These are phyloP conservation scores for Meteorus colon DNA, from an alignment of 2,888 invertebrate species.

Conservation along the genomic window DNA sequence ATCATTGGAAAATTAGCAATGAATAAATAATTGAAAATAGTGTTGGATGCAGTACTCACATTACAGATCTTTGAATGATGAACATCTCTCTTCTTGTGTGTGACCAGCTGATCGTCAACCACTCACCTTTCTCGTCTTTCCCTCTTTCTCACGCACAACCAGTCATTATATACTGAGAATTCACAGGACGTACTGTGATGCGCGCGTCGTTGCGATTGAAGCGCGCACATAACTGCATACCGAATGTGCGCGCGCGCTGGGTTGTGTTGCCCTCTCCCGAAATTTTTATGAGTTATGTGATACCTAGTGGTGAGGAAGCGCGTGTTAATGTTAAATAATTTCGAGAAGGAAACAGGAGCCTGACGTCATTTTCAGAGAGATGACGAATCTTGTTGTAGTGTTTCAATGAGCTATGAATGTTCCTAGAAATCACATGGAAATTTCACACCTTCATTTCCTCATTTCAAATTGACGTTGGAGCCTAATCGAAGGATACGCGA, in stretches of 20 bases:
- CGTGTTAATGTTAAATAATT: too few species aligned
- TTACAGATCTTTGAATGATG: constrained; percentile 65
- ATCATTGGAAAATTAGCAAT: background rate
- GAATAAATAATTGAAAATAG: constrained; percentile 6
- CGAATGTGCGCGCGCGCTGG: constrained; percentile 32
- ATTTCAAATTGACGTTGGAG: too few species aligned
- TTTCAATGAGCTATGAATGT: too few species aligned
- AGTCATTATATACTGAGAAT: constrained; percentile 39
- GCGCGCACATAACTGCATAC: constrained; percentile 36
- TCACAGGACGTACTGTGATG: constrained; percentile 33
- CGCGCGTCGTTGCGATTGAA: constrained; percentile 64
- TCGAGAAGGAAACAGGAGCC: too few species aligned
- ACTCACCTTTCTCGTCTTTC: constrained; percentile 16
- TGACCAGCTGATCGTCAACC: constrained; percentile 61
- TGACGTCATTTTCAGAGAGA: too few species aligned
- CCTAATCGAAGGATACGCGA: too few species aligned
- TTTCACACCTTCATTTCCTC: too few species aligned
- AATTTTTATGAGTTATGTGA: background rate
- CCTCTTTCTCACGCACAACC: constrained; percentile 6
- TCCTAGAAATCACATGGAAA: too few species aligned
- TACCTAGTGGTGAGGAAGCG: too few species aligned
- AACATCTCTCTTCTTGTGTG: constrained; percentile 63
- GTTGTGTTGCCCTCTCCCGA: constrained; percentile 8
- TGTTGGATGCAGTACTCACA: constrained; percentile 57
- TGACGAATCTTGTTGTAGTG: too few species aligned